Evolutionary conservation across 2,888 invertebrate species (phyloP).

Genomic region (Microctonus brassicae): DNA sequence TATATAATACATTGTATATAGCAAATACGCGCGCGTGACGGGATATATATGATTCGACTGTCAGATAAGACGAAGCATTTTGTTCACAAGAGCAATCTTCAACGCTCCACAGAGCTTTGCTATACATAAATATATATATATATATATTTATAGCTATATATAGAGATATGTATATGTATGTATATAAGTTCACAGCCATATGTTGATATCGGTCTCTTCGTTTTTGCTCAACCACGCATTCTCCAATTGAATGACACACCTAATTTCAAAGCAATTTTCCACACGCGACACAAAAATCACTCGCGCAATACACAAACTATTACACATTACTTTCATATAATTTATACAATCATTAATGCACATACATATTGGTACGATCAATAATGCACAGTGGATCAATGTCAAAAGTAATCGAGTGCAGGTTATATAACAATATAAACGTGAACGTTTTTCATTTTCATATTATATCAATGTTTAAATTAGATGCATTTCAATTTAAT

Average conservation of each 20-base stretch:
- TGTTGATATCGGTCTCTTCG: conserved; percentile 19
- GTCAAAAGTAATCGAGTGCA: too few species aligned
- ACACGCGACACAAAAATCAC: conserved; percentile 23
- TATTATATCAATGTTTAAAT: too few species aligned
- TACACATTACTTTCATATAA: background rate
- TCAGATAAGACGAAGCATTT: conserved; percentile 49
- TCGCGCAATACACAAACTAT: background rate
- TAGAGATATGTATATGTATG: background rate
- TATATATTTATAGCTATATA: background rate
- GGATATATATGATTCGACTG: conserved; percentile 48
- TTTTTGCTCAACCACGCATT: conserved; percentile 31
- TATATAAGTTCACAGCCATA: background rate
- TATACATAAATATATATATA: background rate
- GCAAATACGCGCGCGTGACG: conserved; percentile 42
- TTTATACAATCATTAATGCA: background rate
- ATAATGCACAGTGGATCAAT: too few species aligned
- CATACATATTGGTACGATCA: background rate
- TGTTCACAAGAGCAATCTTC: conserved; percentile 49
- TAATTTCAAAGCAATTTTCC: conserved; percentile 34
- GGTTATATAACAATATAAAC: too few species aligned
- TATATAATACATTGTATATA: too few species aligned
- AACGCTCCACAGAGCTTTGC: conserved; percentile 41
- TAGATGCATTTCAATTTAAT: too few species aligned
- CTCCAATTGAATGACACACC: conserved; percentile 33
- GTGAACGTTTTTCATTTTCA: too few species aligned